Base-by-base conservation (phyloP, 2,888 invertebrate genomes). In the Andrena camellia region DNA sequence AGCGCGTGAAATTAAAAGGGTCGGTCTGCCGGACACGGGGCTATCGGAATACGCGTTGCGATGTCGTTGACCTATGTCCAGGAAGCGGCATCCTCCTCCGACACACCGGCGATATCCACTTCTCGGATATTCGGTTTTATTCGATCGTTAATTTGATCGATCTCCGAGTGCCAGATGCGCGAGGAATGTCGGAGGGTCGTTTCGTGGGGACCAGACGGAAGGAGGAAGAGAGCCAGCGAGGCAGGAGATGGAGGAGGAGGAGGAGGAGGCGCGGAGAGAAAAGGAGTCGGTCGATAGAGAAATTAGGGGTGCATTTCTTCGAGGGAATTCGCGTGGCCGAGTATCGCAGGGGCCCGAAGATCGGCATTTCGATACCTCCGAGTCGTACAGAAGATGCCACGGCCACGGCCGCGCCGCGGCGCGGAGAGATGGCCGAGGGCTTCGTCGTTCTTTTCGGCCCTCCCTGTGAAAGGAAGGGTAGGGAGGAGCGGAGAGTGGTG, bases 1-100 rank as follows among this genome's bases (percentile, higher is more conserved):
- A 75, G 64, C 85, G 86, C 88, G 88, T 81, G 87, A 88, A 88
- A 88, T 88, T 89, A 88, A 88, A 88, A 89, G 80, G 78, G 76
- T 66, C 79, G 79, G 67, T 62, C 72, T 71, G 83, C 29, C 71
- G 63, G 69, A 33, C 71, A 64, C 68, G 52, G 77, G 71, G 67
- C 42, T 80, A 87, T 87, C 78, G 60, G 66, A 35, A 60, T 69
- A 72, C 60, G 54, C 74, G 82, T 81, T 72, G 77, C 75, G 72
- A 71, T 82, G 86, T 81, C 89, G 71, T 78, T 88, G 89, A 89
- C 83, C 85, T 57, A 60, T 63, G 73, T 69, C 78, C 81, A 81
- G 81, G 84, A 86, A 82, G 73, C 66, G 63, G 59, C 29, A 29
- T 64, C 60, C 68, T 64, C 60, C 68, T 17, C 23, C 75, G 35